Evolutionary conservation across 1,140 invertebrate genomes (phyloP).

Genomic region (Bombus huntii): DNA sequence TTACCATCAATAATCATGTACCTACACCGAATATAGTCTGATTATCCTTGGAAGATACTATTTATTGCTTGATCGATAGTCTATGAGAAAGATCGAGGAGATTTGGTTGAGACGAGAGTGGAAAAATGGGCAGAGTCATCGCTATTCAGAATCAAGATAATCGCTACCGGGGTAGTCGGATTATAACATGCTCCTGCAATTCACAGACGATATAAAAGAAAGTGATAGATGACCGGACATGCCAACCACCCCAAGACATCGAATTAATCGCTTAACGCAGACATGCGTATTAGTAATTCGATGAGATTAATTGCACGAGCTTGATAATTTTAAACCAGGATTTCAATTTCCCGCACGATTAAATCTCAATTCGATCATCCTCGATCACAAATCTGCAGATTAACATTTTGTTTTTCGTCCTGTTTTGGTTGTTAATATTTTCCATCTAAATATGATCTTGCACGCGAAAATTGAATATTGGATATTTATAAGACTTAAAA

Average conservation of each 20-base stretch:
- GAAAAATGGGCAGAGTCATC: too few species aligned
- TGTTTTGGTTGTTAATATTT: too few species aligned
- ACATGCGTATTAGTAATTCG: background rate
- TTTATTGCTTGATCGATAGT: slow-evolving; percentile 3
- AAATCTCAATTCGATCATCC: background rate
- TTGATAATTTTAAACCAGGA: background rate
- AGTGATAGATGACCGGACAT: background rate
- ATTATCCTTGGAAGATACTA: background rate
- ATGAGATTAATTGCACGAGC: slow-evolving; percentile 8
- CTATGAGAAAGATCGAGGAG: background rate
- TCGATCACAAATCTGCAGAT: background rate
- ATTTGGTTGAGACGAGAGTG: too few species aligned
- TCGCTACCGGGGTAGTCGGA: slow-evolving; percentile 2
- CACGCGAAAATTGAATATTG: too few species aligned
- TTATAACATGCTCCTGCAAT: background rate
- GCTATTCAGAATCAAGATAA: background rate
- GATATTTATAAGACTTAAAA: too few species aligned
- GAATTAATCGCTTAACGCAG: slow-evolving; percentile 12
- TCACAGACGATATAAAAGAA: background rate
- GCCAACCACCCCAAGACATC: background rate
- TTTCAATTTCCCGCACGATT: slow-evolving; percentile 31
- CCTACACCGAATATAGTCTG: background rate
- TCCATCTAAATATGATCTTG: background rate
- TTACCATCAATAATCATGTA: too few species aligned
- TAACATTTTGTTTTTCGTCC: background rate